Evolutionary conservation across 2,888 invertebrate genomes (phyloP), one percentile per base, ranked within the genome.

Genomic region (Sceliomorpha sp.): DNA sequence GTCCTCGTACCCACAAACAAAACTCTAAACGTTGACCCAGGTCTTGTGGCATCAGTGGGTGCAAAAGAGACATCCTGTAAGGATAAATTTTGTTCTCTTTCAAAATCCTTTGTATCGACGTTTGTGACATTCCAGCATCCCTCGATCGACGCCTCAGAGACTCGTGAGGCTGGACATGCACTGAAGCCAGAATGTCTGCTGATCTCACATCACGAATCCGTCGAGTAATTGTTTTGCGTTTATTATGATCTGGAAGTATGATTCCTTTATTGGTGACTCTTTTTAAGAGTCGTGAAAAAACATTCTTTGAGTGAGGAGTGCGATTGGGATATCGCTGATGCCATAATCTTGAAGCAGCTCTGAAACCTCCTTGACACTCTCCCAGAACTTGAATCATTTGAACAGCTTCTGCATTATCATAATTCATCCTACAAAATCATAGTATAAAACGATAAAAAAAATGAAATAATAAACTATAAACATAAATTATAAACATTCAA

Each of bases 231-330:
- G 37, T 26, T 51, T 14, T 51, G 1, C 37, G 9, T 29, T 51
- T 39, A 36, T 39, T 51, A 15, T 51, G 31, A 40, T 50, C 13
- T 0, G 26, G 51, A 3, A 29, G 29, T 29, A 29, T 17, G 1
- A 39, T 29, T n/a, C 40, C 51, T 51, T 39, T 9, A 29, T 26
- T 51, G 27, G 6, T 31, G 6, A 39, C n/a, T 51, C 40, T 14
- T 8, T 31, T 31, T 12, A 8, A 13, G n/a, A 45, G 31, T 14
- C 31, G 31, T 17, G 45, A 14, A 32, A 45, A 6, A 12, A 32
- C 4, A n/a, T 9, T 32, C 12, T 4, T 6, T 4, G 4, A 12
- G n/a, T 9, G n/a, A 1, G 36, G 14, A 1, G 50, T 37, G 13
- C 37, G 36, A 14, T 37, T 29, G 12, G 37, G 37, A 29, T 37